Conservation (phyloP, 2,888 invertebrate genomes). For the Hydriomena furcata region DNA sequence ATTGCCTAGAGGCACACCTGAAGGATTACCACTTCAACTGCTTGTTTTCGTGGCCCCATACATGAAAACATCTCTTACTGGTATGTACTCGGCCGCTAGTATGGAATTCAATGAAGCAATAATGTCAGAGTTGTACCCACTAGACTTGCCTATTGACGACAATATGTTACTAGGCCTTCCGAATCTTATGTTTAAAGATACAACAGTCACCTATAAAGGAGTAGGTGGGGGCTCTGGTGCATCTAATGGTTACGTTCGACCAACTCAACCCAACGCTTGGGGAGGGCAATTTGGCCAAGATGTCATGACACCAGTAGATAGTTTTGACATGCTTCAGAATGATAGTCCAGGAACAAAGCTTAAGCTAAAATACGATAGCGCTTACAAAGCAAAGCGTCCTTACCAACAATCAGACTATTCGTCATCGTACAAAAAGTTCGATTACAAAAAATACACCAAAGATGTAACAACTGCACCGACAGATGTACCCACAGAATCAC, state of each 20-base stretch:
- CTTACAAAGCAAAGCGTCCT: conserved; percentile 16
- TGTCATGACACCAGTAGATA: not conserved
- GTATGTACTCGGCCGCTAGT: conserved; percentile 62
- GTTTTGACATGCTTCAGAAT: conserved; percentile 16
- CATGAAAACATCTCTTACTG: conserved; percentile 53
- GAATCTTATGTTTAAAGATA: conserved; percentile 65
- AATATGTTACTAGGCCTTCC: conserved; percentile 62
- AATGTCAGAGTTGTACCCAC: conserved; percentile 86
- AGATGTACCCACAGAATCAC: conserved; percentile 35
- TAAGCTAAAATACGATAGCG: conserved; percentile 13
- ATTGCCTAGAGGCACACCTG: conserved; percentile 87
- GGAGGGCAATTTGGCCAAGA: conserved; percentile 28
- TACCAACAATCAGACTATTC: conserved; percentile 20
- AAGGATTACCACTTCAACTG: conserved; percentile 86
- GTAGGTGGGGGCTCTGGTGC: conserved; percentile 39
- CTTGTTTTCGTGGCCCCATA: conserved; percentile 85
- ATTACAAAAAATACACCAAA: conserved; percentile 28
- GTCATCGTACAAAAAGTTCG: conserved; percentile 14
- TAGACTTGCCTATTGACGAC: conserved; percentile 86
- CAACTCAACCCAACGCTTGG: conserved; percentile 37
- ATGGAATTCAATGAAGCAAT: conserved; percentile 65
- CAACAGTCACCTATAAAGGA: conserved; percentile 61
- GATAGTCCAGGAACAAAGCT: not conserved
- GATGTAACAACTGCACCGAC: conserved; percentile 22
- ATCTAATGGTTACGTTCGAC: conserved; percentile 39